Evolutionary conservation across 2,797 vertebrate species (phyloP).

Genomic region (Hephaestus fuliginosus): DNA sequence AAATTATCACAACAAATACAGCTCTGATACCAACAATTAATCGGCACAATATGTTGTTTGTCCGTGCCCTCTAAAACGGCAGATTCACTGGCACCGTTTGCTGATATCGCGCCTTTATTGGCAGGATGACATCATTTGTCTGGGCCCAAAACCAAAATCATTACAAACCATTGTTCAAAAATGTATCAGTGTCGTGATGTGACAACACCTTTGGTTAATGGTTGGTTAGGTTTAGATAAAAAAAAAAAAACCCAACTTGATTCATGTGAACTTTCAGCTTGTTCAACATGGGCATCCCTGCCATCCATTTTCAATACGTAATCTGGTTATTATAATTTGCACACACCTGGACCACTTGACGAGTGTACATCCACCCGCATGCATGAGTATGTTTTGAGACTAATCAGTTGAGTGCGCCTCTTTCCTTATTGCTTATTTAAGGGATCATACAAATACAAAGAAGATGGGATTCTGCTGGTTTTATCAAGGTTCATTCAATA

Average conservation of each 20-base stretch:
- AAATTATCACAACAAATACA: neutral
- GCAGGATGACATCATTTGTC: neutral
- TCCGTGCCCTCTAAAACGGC: neutral
- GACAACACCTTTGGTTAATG: neutral
- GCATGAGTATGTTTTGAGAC: neutral
- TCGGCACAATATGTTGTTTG: neutral
- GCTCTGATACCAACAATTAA: neutral
- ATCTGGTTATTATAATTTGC: neutral
- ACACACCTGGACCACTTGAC: neutral
- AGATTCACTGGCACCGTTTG: neutral
- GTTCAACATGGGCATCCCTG: neutral
- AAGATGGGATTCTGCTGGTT: constrained; percentile 21
- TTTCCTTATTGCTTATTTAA: constrained; percentile 24
- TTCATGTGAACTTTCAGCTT: neutral
- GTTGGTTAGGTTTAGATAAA: neutral
- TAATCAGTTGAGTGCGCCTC: constrained; percentile 36
- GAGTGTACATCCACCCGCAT: neutral
- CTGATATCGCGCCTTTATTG: neutral
- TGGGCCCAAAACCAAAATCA: neutral
- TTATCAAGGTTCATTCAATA: constrained; percentile 29
- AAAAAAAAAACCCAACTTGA: too few relatives aligned
- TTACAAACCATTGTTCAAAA: neutral
- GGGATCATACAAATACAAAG: constrained; percentile 21
- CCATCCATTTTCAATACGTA: neutral
- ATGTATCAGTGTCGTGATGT: neutral